Evolutionary conservation across 2,888 invertebrate genomes (phyloP).

Genomic region (Calliphora vomitoria): DNA sequence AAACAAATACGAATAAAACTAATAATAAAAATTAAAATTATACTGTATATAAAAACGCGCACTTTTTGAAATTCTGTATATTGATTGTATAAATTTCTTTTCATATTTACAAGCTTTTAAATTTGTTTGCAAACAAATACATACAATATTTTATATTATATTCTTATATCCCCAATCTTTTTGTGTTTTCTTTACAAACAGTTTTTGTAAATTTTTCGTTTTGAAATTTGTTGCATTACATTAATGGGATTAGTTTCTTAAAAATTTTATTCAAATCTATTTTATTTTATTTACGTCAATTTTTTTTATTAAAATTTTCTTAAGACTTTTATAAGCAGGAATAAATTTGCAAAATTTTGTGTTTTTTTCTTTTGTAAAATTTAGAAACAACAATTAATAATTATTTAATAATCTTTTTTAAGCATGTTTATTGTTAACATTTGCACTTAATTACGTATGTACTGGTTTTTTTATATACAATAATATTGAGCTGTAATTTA

Average conservation of each 20-base stretch:
- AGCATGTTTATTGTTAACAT: constrained; percentile 55
- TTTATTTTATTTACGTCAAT: constrained; percentile 21
- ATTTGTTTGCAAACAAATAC: constrained; percentile 72
- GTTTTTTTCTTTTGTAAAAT: constrained; percentile 17
- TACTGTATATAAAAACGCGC: constrained; percentile 38
- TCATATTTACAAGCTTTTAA: constrained; percentile 59
- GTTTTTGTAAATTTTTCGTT: constrained; percentile 1
- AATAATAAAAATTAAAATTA: not conserved
- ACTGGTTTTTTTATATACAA: not conserved
- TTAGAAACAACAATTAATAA: constrained; percentile 11
- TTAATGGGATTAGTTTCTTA: constrained; percentile 52
- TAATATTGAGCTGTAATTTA: constrained; percentile 3
- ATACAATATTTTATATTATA: constrained; percentile 26
- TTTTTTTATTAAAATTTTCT: constrained; percentile 6
- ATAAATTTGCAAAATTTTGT: not conserved
- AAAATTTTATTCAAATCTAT: not conserved
- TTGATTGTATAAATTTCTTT: constrained; percentile 26
- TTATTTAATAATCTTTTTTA: constrained; percentile 39
- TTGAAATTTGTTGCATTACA: constrained; percentile 49
- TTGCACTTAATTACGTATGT: constrained; percentile 40
- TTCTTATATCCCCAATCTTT: not conserved
- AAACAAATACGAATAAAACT: not conserved
- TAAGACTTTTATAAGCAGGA: not conserved
- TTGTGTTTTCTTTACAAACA: not conserved
- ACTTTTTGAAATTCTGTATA: constrained; percentile 16